A percentile compares a stretch with the other conserved stretches of the same genome.
Evolutionary conservation across 2,888 invertebrate species (phyloP).

Genomic region (Volucella inanis): DNA sequence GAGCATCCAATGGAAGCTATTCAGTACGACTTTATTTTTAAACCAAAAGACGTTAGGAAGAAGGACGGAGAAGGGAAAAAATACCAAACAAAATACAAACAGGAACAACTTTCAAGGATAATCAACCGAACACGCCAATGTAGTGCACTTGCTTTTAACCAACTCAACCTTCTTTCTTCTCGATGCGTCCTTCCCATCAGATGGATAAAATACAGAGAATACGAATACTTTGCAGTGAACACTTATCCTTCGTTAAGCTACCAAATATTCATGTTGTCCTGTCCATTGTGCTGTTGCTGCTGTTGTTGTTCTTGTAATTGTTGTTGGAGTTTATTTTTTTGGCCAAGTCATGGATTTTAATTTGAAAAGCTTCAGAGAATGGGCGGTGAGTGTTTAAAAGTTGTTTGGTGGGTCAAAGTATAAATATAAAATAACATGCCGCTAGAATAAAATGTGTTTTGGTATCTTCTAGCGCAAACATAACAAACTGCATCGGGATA

Average conservation of each 20-base stretch:
- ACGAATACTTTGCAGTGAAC: slow-evolving; percentile 54
- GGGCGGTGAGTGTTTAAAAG: slow-evolving; percentile 38
- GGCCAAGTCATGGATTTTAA: slow-evolving; percentile 63
- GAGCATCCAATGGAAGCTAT: slow-evolving; percentile 14
- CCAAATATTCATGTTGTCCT: slow-evolving; percentile 38
- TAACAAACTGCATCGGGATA: slow-evolving; percentile 24
- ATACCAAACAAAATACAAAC: slow-evolving; percentile 27
- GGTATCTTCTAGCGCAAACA: not conserved
- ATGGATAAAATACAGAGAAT: slow-evolving; percentile 52
- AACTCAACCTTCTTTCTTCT: slow-evolving; percentile 23
- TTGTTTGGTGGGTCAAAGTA: slow-evolving; percentile 10
- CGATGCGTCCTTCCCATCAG: not conserved
- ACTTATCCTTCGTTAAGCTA: slow-evolving; percentile 65
- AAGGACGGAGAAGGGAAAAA: slow-evolving; percentile 4
- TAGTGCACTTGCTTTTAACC: slow-evolving; percentile 39
- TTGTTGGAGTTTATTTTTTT: slow-evolving; percentile 29
- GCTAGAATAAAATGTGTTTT: slow-evolving; percentile 32
- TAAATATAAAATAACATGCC: slow-evolving; percentile 10
- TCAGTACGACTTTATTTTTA: slow-evolving; percentile 28
- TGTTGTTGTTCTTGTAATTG: no score
- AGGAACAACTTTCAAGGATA: slow-evolving; percentile 66
- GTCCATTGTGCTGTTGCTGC: slow-evolving; percentile 44
- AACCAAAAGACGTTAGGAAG: slow-evolving; percentile 1
- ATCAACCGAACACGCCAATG: slow-evolving; percentile 72
- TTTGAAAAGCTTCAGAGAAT: slow-evolving; percentile 51